Evolutionary conservation across 2,888 invertebrate genomes (phyloP).

Genomic region (Leucania comma): DNA sequence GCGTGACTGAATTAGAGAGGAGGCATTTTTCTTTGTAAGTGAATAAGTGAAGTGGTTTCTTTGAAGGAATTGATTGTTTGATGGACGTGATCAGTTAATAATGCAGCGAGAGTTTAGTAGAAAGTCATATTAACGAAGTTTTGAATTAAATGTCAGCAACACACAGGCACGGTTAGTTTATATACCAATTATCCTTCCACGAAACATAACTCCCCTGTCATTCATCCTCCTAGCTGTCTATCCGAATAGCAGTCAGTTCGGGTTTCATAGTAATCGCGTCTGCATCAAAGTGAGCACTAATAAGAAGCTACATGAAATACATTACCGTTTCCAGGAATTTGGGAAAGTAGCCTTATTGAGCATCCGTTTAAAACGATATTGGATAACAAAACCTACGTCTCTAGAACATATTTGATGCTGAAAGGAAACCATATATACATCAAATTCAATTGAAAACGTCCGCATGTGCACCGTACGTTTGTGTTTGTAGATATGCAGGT

Average conservation of each 20-base stretch:
- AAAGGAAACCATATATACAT: neutral
- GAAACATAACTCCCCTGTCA: neutral
- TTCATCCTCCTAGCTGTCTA: neutral
- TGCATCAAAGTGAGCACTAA: neutral
- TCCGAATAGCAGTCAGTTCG: neutral
- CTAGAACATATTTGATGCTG: neutral
- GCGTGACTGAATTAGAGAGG: slow-evolving; percentile 38
- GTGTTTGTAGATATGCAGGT: slow-evolving; percentile 2
- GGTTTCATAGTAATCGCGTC: neutral
- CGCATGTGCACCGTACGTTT: neutral
- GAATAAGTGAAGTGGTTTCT: slow-evolving; percentile 37
- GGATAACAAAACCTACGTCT: no score
- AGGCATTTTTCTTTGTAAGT: slow-evolving; percentile 34
- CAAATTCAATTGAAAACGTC: slow-evolving; percentile 8
- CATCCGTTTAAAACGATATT: neutral
- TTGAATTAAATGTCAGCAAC: neutral
- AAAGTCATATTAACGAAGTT: neutral
- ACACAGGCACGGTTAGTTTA: neutral
- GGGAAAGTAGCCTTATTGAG: neutral
- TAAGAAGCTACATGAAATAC: slow-evolving; percentile 9
- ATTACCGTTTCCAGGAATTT: slow-evolving; percentile 3
- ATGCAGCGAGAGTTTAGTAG: neutral
- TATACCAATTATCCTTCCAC: neutral
- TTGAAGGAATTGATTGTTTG: slow-evolving; percentile 27
- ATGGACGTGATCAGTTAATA: slow-evolving; percentile 1